A percentile compares a stretch with the other conserved stretches of the same genome.
Conservation (phyloP, 2,888 invertebrate genomes). For the Cynaeus angustus region DNA sequence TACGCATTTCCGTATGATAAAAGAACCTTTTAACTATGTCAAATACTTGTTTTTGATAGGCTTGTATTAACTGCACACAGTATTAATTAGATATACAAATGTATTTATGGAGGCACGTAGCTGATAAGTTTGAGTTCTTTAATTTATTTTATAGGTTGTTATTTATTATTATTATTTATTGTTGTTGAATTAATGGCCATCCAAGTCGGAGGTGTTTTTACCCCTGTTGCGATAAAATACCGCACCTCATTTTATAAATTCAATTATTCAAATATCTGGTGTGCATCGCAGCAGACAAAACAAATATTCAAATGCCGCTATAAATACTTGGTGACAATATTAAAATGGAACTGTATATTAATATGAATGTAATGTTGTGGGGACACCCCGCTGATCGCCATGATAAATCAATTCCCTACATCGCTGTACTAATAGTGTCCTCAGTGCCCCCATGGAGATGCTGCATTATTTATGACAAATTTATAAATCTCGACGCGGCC, state of each 20-base stretch:
- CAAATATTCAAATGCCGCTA: slow-evolving; percentile 70
- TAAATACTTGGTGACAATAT: slow-evolving; percentile 73
- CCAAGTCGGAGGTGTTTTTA: slow-evolving; percentile 38
- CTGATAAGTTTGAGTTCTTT: slow-evolving; percentile 9
- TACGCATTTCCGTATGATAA: slow-evolving; percentile 19
- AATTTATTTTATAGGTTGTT: slow-evolving; percentile 3
- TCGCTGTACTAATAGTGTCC: slow-evolving; percentile 71
- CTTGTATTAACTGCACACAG: slow-evolving; percentile 5
- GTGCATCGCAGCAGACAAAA: slow-evolving; percentile 64
- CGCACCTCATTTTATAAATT: slow-evolving; percentile 68
- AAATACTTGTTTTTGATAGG: slow-evolving; percentile 26
- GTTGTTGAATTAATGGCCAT: slow-evolving; percentile 7
- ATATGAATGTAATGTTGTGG: slow-evolving; percentile 70
- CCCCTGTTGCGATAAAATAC: slow-evolving; percentile 65
- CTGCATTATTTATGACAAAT: slow-evolving; percentile 71
- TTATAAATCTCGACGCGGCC: slow-evolving; percentile 67
- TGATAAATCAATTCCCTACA: slow-evolving; percentile 72
- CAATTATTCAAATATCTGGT: slow-evolving; percentile 67
- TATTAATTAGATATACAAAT: slow-evolving; percentile 36
- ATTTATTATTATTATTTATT: slow-evolving; percentile 15
- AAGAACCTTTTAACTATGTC: slow-evolving; percentile 14
- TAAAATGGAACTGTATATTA: slow-evolving; percentile 71
- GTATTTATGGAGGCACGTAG: slow-evolving; percentile 30
- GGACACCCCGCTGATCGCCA: slow-evolving; percentile 67
- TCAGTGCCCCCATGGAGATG: slow-evolving; percentile 66